Evolutionary conservation across 2,888 invertebrate species (phyloP), one percentile per base, ranked within the genome.

Genomic region (Pseudococcus viburni): DNA sequence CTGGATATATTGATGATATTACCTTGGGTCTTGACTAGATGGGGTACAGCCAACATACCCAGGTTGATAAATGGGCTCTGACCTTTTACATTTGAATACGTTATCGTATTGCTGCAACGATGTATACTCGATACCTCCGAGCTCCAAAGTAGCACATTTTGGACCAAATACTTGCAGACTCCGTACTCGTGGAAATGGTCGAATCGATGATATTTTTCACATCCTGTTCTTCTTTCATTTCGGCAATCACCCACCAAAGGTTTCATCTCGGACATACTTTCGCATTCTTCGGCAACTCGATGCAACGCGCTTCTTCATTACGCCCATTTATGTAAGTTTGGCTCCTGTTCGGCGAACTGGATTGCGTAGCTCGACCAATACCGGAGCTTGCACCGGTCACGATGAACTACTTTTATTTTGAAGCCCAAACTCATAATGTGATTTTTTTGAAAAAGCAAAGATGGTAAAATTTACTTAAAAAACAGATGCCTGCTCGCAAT

Each of bases 1-100:
- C 98, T 98, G 1, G 98, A 99, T 0, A 99, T 96, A 91, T 99
- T 99, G 0, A 99, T 98, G 90, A 98, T 95, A 90, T 95, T 96
- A 19, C 98, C 98, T 92, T 96, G 95, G 0, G 95, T 94, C 92
- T 95, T 94, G 3, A 96, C 93, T 33, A 99, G 93, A 92, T 98
- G 94, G 0, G 98, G 98, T 0, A 96, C 95, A 3, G 97, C 96
- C 85, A 98, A 91, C 94, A 95, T 96, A 0, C n/a, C 97, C 98
- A 89, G 98, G 91, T 89, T 96, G 94, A 91, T 96, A 96, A 22
- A 96, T 93, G n/a, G 0, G 96, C 94, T 89, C 97, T 94, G 0
- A 98, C n/a, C 95, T 92, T 99, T 99, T 1, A 96, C 94, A 91
- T n/a, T 96, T 96, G 94, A 99, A 97, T 11, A 97, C 92, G 33